Conservation (phyloP, 2,888 invertebrate genomes). For the Agriopis marginaria region DNA sequence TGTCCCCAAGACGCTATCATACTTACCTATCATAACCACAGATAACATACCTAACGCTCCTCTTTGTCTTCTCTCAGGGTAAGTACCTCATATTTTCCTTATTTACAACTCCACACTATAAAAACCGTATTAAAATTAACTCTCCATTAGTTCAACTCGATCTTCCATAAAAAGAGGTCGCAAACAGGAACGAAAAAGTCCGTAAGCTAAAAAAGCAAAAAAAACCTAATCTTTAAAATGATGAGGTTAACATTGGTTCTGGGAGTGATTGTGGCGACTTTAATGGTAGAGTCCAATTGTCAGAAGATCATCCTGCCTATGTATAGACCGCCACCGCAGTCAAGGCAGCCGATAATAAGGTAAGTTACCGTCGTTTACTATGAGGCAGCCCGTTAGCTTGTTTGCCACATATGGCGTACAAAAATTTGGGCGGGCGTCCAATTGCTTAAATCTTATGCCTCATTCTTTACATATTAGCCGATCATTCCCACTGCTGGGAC, state of each 20-base stretch:
- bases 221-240: background rate
- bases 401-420: no score
- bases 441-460: no score
- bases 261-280: conserved; percentile 2
- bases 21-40: background rate
- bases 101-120: background rate
- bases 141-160: background rate
- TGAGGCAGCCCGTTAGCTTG: no score
- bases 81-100: conserved; percentile 10
- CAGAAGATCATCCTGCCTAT: conserved; percentile 14
- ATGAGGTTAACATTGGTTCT: conserved; percentile 2
- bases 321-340: conserved; percentile 20
- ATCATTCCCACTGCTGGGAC: no score
- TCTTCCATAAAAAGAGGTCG: background rate
- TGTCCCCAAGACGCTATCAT: background rate
- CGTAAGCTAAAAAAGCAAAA: no score
- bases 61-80: background rate
- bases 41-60: background rate
- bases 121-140: background rate
- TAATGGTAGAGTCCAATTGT: conserved; percentile 12
- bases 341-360: conserved; percentile 19
- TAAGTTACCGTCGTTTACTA: background rate
- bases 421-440: no score
- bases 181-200: background rate
- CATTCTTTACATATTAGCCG: no score